Evolutionary conservation across 2,888 invertebrate genomes (phyloP).

Genomic region (Exocentrus adspersus): DNA sequence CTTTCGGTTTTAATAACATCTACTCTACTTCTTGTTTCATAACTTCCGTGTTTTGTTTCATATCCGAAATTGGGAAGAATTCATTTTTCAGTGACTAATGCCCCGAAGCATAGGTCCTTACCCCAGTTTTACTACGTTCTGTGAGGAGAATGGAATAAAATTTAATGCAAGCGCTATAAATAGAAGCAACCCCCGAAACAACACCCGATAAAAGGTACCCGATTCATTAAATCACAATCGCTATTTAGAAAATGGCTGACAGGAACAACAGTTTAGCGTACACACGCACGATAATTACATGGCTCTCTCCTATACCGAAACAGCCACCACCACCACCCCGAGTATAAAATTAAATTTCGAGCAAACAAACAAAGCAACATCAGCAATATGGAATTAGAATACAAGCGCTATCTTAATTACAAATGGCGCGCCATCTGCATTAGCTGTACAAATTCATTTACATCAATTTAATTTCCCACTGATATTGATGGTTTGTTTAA

Average conservation of each 20-base stretch:
- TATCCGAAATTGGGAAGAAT: too few species aligned
- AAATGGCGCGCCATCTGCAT: constrained; percentile 36
- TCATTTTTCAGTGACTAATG: too few species aligned
- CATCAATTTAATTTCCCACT: constrained; percentile 47
- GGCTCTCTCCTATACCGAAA: neutral
- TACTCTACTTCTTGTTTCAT: too few species aligned
- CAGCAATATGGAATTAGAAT: constrained; percentile 37
- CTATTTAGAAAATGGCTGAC: neutral
- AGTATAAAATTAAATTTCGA: constrained; percentile 40
- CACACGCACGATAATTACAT: constrained; percentile 14
- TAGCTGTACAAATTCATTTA: constrained; percentile 47
- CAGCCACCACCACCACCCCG: constrained; percentile 20
- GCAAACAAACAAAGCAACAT: constrained; percentile 39
- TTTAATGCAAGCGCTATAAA: too few species aligned
- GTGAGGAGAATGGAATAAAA: too few species aligned
- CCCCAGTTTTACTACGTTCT: too few species aligned
- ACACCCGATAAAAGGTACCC: neutral
- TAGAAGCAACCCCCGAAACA: neutral
- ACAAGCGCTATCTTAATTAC: constrained; percentile 42
- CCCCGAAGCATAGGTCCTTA: too few species aligned
- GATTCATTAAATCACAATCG: neutral
- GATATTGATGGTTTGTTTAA: constrained; percentile 50
- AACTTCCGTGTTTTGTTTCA: too few species aligned
- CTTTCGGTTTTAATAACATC: too few species aligned
- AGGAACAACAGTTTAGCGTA: neutral